Evolutionary conservation across 1,140 invertebrate genomes (phyloP), one percentile per base, ranked within the genome.

Genomic region (Cyclina sinensis): DNA sequence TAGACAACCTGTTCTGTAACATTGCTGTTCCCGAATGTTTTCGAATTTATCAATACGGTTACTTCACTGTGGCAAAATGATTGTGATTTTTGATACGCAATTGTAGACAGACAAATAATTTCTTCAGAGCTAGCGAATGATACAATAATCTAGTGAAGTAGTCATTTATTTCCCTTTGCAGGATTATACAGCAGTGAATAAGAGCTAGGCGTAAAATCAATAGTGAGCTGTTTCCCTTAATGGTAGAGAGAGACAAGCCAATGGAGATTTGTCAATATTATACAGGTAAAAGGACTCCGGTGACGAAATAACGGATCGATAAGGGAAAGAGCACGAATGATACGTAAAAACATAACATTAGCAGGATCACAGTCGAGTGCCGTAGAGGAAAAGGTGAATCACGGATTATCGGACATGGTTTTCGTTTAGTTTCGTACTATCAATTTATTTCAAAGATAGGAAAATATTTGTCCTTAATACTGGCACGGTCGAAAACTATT

Each of bases 281-380:
- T 78, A 78, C 74, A 78, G 74, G 74, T 78, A 78, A 48, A 30
- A 48, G 39, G 16, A 27, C n/a, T 48, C 74, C n/a, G n/a, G 24
- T 51, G 48, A 46, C 48, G 27, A 62, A 39, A 59, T 30, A 62
- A 65, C 57, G 11, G 68, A 84, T 84, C 82, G 30, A 84, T 84
- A 84, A 30, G 39, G 68, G 39, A 73, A 84, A 30, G 24, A 68
- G 30, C 39, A 46, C 43, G 3, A 68, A 46, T 74, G 65, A 84
- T 30, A 84, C 82, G 82, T 51, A 84, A 84, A 84, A 73, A 70
- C 82, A 84, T 84, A 84, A 74, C 68, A 84, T 84, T 84, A 84
- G 39, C 82, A 51, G 82, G 30, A 16, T 27, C 48, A 24, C 24
- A 48, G 30, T 7, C n/a, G 82, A 30, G 21, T 48, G 27, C 39